Evolutionary conservation across 2,888 invertebrate genomes (phyloP).

Genomic region (Dasypogon diadema): DNA sequence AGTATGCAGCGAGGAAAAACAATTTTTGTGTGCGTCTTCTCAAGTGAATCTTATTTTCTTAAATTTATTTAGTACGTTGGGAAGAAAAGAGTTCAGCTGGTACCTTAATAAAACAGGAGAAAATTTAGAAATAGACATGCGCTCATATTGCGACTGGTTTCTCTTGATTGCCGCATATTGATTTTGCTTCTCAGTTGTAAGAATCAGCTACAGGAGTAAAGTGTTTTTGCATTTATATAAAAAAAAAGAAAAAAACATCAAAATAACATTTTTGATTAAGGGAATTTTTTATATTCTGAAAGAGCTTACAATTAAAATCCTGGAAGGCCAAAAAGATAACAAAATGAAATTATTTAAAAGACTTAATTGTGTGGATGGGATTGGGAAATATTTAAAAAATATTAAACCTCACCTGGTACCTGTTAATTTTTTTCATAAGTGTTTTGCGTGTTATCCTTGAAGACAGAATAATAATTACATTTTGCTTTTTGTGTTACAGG

Average conservation of each 20-base stretch:
- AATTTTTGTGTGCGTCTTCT: too few species aligned
- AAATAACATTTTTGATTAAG: background rate
- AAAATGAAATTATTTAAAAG: slow-evolving; percentile 27
- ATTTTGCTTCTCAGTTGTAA: slow-evolving; percentile 18
- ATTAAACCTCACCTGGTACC: slow-evolving; percentile 34
- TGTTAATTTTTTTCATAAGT: background rate
- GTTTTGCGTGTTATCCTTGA: background rate
- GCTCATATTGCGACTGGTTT: background rate
- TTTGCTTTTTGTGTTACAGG: slow-evolving; percentile 59
- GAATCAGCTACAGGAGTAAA: background rate
- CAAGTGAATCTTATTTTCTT: too few species aligned
- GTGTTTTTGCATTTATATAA: background rate
- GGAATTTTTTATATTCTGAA: background rate
- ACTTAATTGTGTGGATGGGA: slow-evolving; percentile 18
- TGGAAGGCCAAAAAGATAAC: background rate
- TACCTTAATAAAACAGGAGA: too few species aligned
- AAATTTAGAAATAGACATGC: slow-evolving; percentile 30
- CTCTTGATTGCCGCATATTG: background rate
- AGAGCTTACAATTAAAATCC: background rate
- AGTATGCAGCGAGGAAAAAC: too few species aligned
- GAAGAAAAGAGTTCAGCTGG: too few species aligned
- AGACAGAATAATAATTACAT: slow-evolving; percentile 15
- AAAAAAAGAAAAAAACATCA: background rate
- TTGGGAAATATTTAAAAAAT: slow-evolving; percentile 22
- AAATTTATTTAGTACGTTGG: too few species aligned